phyloP scores from a whole-genome alignment of 2,797 vertebrate genomes.

The Euthynnus affinis region DNA sequence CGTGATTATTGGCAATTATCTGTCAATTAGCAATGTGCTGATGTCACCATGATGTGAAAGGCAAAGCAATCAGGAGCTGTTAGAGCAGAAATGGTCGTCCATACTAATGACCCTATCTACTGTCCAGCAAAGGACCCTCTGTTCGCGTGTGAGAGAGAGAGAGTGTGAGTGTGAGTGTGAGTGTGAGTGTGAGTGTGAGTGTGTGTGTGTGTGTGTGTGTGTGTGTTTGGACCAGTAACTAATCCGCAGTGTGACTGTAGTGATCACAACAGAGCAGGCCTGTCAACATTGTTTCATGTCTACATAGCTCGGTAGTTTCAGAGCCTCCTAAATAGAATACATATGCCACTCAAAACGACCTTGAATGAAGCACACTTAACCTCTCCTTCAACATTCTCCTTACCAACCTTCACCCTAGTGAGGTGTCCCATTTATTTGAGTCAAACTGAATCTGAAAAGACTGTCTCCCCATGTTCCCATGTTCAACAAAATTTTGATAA shows the following conservation, averaged over 20 bases:
- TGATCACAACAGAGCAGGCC: constrained; percentile 44
- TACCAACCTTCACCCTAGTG: constrained; percentile 34
- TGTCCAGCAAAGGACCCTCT: constrained; percentile 37
- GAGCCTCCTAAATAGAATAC: constrained; percentile 44
- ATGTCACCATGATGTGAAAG: constrained; percentile 78
- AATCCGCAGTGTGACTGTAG: constrained; percentile 52
- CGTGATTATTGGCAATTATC: constrained; percentile 81
- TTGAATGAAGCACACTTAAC: constrained; percentile 63
- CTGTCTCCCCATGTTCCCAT: neutral
- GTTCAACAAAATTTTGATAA: constrained; percentile 14
- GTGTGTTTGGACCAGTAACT: constrained; percentile 36
- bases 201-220: constrained; percentile 19
- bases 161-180: constrained; percentile 23
- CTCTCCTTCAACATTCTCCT: constrained; percentile 35
- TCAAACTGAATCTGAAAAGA: constrained; percentile 37
- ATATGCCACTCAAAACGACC: constrained; percentile 53
- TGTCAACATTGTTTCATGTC: constrained; percentile 68
- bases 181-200: too few relatives aligned
- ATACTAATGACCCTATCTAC: constrained; percentile 73
- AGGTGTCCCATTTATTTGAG: constrained; percentile 55
- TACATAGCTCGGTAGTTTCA: constrained; percentile 41
- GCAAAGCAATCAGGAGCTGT: constrained; percentile 74
- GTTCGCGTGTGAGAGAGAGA: constrained; percentile 27
- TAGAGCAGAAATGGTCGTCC: constrained; percentile 61
- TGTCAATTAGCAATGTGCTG: constrained; percentile 80